Base-by-base conservation (phyloP, 2,888 invertebrate genomes). In the Hirtodrosophila alboralis region DNA sequence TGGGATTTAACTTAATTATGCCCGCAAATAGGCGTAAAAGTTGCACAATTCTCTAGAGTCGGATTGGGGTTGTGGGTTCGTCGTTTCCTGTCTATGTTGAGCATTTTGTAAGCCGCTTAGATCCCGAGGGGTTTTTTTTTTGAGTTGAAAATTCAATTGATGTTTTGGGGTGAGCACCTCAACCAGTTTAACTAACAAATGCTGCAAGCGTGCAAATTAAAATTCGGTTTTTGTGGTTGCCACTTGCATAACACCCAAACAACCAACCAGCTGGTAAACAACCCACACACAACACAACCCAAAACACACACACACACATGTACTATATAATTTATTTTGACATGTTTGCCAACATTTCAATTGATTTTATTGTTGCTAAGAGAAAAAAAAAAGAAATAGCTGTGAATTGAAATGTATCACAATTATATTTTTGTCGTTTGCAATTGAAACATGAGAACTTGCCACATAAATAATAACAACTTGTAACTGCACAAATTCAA, bases 321-420 rank as follows among this genome's bases (percentile, higher is more conserved):
- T 60, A 62, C 66, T 61, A 52, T 86, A 85, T 89, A 89, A 89
- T 90, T 89, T 88, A 86, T 84, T 87, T 87, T 90, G 89, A 89
- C 90, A 89, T 89, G 90, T 90, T 90, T 89, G 84, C 88, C 86
- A 90, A 90, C 89, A 89, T 89, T 89, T 89, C 87, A 88, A 89
- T 90, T 90, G 90, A 87, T 86, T 88, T 83, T 67, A 87, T 89
- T 89, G 89, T 89, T 71, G 61, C n/a, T n/a, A n/a, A n/a, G n/a
- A n/a, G n/a, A n/a, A 56, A 26, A 27, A 41, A 31, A 70, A 34
- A 66, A 51, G 62, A 73, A 58, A 68, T 60, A 71, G 53, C 68
- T 60, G 52, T 68, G 74, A 60, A 62, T 53, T 71, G 86, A 84
- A 84, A 80, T 86, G 76, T 86, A 86, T 80, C 86, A 84, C 86